Evolutionary conservation across 1,140 invertebrate genomes (phyloP).

Genomic region (Bombus pascuorum): DNA sequence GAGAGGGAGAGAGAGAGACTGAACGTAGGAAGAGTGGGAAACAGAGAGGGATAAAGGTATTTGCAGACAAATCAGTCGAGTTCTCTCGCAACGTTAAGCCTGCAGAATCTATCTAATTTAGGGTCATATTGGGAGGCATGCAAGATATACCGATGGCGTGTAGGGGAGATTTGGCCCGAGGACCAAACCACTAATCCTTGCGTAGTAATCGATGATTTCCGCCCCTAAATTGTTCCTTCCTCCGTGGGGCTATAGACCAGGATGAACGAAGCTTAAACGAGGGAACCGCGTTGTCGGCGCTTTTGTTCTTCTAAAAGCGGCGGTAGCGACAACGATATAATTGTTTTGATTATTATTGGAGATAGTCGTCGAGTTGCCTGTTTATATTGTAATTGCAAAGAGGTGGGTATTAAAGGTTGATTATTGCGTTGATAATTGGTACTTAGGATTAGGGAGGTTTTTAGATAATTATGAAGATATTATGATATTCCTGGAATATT

Average conservation of each 20-base stretch:
- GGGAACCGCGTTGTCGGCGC: conserved; percentile 24
- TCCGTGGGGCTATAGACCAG: not conserved
- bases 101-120: conserved; percentile 63
- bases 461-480: too few relatives aligned
- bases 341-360: conserved; percentile 55
- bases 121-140: conserved; percentile 58
- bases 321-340: conserved; percentile 46
- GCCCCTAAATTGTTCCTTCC: conserved; percentile 71
- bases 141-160: conserved; percentile 60
- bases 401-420: not conserved
- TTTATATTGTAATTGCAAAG: not conserved
- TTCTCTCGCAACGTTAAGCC: conserved; percentile 49
- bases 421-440: not conserved
- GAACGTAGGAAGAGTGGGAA: not conserved
- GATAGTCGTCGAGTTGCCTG: not conserved
- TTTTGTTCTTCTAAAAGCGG: conserved; percentile 44
- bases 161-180: conserved; percentile 59
- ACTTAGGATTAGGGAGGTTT: too few relatives aligned
- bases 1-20: too few relatives aligned
- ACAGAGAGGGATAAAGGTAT: not conserved
- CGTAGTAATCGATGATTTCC: conserved; percentile 75
- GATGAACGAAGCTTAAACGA: conserved; percentile 56
- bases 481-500: too few relatives aligned
- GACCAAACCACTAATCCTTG: conserved; percentile 72
- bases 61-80: conserved; percentile 38